Conservation (phyloP, 1,140 invertebrate species). For the Bombus balteatus region DNA sequence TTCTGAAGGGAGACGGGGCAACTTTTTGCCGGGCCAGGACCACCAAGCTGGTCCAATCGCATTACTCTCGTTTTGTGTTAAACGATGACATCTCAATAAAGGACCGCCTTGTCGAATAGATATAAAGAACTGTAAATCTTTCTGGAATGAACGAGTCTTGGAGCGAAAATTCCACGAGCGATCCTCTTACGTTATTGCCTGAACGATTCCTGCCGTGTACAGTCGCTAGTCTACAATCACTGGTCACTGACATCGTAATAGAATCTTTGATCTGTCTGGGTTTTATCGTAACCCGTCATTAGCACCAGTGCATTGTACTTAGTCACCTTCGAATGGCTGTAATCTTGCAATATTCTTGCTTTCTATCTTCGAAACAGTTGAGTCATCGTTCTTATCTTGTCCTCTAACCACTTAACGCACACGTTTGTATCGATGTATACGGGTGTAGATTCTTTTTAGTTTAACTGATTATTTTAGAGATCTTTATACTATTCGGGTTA, state of each 20-base stretch:
- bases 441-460: no score
- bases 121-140: slow-evolving; percentile 43
- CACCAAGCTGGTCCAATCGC: slow-evolving; percentile 40
- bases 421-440: no score
- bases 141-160: not conserved
- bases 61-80: slow-evolving; percentile 54
- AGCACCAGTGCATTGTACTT: no score
- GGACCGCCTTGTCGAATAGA: slow-evolving; percentile 12
- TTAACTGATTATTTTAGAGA: no score
- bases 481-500: no score
- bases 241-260: not conserved
- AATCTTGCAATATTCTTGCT: not conserved
- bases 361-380: no score
- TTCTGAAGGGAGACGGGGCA: not conserved
- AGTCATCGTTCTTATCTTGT: no score
- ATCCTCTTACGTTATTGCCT: not conserved
- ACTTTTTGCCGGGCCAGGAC: slow-evolving; percentile 46
- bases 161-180: not conserved
- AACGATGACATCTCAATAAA: slow-evolving; percentile 61
- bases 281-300: not conserved
- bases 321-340: not conserved
- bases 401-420: no score
- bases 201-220: not conserved
- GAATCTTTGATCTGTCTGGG: not conserved
- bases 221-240: no score